Percentiles rank a stretch among this genome's conserved stretches.
Conservation (phyloP, 2,797 vertebrate genomes). For the Bradypus variegatus region DNA sequence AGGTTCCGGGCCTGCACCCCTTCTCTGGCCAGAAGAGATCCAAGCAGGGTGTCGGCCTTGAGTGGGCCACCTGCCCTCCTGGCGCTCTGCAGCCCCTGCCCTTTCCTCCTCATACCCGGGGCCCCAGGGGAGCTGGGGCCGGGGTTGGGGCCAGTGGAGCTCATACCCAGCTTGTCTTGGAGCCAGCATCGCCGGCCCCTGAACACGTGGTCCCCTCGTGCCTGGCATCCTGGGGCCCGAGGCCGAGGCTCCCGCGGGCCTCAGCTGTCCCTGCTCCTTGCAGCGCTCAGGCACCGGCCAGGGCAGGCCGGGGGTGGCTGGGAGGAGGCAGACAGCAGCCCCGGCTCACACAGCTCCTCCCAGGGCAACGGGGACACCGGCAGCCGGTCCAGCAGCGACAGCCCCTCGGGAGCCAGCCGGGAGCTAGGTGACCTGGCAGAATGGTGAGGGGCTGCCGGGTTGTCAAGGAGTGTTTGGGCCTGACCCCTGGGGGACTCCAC, state of each 20-base stretch:
- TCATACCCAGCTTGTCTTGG: too few species aligned
- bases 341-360: slow-evolving; percentile 87
- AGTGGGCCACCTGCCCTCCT: too few species aligned
- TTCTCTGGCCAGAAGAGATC: too few species aligned
- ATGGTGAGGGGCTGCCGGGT: slow-evolving; percentile 73
- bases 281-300: slow-evolving; percentile 70
- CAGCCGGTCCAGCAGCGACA: slow-evolving; percentile 84
- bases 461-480: too few species aligned
- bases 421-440: slow-evolving; percentile 78
- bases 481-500: accelerated
- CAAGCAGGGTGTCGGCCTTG: too few species aligned
- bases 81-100: too few species aligned
- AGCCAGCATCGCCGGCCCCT: too few species aligned
- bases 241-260: background rate
- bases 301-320: slow-evolving; percentile 92
- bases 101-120: too few species aligned
- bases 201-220: too few species aligned
- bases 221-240: background rate
- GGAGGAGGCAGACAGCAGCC: slow-evolving; percentile 88
- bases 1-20: too few species aligned
- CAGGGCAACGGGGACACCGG: slow-evolving; percentile 79
- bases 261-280: background rate
- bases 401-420: slow-evolving; percentile 82
- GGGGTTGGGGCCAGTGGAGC: too few species aligned
- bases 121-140: too few species aligned